phyloP scores from a whole-genome alignment of 1,140 invertebrate species.

The Drosophila serrata region DNA sequence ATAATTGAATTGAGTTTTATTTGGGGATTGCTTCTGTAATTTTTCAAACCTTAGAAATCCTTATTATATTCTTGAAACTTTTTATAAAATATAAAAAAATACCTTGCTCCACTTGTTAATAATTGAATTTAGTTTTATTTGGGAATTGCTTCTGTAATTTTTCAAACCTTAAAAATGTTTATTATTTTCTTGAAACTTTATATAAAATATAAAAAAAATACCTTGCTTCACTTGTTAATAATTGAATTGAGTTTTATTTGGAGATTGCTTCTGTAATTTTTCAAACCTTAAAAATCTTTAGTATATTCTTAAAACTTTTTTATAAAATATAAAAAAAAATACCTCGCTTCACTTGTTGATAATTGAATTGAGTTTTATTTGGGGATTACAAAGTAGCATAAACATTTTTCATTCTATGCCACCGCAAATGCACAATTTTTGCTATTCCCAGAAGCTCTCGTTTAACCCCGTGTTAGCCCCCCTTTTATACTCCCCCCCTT shows the following conservation, averaged over 20 bases:
- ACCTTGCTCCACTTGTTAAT: neutral
- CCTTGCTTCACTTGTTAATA: neutral
- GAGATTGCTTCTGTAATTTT: no score
- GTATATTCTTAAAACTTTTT: neutral
- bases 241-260: constrained; percentile 1
- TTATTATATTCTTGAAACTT: neutral
- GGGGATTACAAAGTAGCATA: neutral
- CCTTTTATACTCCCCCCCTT: neutral
- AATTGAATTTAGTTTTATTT: neutral
- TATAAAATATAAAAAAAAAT: neutral
- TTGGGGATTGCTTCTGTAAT: no score
- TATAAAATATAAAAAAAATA: no score
- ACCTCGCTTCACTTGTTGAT: neutral
- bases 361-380: constrained; percentile 1
- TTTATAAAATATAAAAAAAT: neutral
- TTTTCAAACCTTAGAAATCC: no score
- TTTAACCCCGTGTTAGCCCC: neutral
- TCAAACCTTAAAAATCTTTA: no score
- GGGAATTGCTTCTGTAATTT: no score
- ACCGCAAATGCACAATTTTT: constrained; percentile 29
- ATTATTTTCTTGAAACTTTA: no score
- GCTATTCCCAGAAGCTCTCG: neutral
- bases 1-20: neutral
- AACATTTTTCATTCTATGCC: constrained; percentile 5
- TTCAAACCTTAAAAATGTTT: no score